Evolutionary conservation across 2,113 vertebrate genomes (phyloP), one percentile per base, ranked within the genome.

Genomic region (Mungos mungo): DNA sequence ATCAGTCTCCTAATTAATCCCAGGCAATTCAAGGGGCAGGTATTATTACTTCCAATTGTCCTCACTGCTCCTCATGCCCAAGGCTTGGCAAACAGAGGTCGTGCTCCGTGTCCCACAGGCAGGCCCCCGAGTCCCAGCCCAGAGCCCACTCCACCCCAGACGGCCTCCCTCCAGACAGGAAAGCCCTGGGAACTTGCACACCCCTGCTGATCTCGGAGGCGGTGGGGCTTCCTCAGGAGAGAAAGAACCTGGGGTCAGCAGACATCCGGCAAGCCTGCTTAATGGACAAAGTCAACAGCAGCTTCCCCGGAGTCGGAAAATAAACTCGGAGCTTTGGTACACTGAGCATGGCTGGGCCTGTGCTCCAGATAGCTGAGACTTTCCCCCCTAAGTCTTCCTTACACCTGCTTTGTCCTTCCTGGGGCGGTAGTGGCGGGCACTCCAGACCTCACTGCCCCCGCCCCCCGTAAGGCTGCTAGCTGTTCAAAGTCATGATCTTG

Each of bases 1-100:
- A 98, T 96, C 94, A 96, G 94, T 90, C 95, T 94, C 94, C 96
- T 98, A 98, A 98, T 98, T 98, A 98, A 97, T 98, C 96, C 96
- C 96, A 98, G 96, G 94, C 97, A 96, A 90, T 98, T 97, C 97
- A n/a, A 16, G 96, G 96, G 96, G 97, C 96, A 96, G 84, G 95
- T 93, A 96, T 97, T 92, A 96, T 97, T 94, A 95, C 80, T 96
- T 97, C 97, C 95, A 97, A 89, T 98, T 96, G 97, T 96, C 95
- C 88, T 98, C 92, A 25, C 88, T 41, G 63, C 66, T 88, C 90
- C 83, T 96, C 69, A n/a, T 79, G 82, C 80, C 5, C 0, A 52
- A 97, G 83, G 88, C 71, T 87, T 23, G 0, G 90, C 92, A 95
- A 96, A 92, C 69, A 84, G 63, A 91, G 88, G 81, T 93, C 90